Conservation (phyloP, 2,797 vertebrate genomes). For the Podarcis lilfordi region DNA sequence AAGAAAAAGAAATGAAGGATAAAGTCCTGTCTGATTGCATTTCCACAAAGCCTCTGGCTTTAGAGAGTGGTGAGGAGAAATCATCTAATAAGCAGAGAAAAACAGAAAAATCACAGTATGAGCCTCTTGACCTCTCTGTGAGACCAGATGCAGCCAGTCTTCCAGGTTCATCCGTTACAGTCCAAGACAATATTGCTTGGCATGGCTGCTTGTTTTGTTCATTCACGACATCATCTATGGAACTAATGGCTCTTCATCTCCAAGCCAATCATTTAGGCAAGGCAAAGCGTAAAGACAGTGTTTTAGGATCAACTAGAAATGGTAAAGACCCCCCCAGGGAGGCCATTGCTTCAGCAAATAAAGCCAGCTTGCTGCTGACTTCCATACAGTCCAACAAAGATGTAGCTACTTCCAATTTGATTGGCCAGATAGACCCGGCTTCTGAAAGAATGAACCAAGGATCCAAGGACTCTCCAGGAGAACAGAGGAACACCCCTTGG, state of each 20-base stretch:
- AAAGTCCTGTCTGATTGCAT: conserved; percentile 85
- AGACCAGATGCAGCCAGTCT: conserved; percentile 90
- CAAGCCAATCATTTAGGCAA: conserved; percentile 97
- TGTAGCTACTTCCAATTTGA: conserved; percentile 75
- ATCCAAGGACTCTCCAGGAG: conserved; percentile 82
- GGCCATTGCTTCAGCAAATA: conserved; percentile 66
- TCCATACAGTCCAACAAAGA: conserved; percentile 77
- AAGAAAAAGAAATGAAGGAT: conserved; percentile 89
- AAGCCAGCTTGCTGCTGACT: conserved; percentile 73
- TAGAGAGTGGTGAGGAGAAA: conserved; percentile 84
- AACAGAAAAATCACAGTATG: conserved; percentile 92
- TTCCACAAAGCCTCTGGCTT: conserved; percentile 84
- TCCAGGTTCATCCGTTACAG: conserved; percentile 90
- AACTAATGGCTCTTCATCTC: conserved; percentile 97
- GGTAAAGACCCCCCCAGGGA: conserved; percentile 87
- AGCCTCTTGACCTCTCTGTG: conserved; percentile 95
- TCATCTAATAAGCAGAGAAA: conserved; percentile 81
- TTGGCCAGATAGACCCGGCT: conserved; percentile 73
- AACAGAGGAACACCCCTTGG: conserved; percentile 86
- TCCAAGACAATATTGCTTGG: conserved; percentile 96
- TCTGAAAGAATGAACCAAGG: conserved; percentile 79
- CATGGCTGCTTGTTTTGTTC: conserved; percentile 97
- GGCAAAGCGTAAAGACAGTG: conserved; percentile 81
- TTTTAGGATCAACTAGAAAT: conserved; percentile 74
- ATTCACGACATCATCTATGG: conserved; percentile 95